phyloP scores from a whole-genome alignment of 2,113 vertebrate species.

The Circaetus cinerascens region DNA sequence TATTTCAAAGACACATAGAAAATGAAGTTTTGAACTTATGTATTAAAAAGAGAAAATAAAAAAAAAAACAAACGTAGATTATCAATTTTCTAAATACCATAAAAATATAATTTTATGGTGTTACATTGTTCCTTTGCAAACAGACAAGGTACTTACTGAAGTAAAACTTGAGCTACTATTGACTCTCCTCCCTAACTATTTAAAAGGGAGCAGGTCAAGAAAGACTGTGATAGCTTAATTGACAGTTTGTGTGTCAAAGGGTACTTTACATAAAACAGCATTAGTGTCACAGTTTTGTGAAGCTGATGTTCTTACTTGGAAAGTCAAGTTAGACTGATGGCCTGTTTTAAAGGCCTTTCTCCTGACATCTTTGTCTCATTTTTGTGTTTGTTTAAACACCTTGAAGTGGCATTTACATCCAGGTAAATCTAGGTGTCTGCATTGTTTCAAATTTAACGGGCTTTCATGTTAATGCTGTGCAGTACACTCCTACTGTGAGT shows the following conservation, averaged over 20 bases:
- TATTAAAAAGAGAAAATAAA: slow-evolving; percentile 30
- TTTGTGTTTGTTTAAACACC: slow-evolving; percentile 67
- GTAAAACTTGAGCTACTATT: slow-evolving; percentile 69
- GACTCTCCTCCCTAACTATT: slow-evolving; percentile 44
- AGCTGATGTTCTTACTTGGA: slow-evolving; percentile 78
- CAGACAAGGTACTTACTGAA: slow-evolving; percentile 64
- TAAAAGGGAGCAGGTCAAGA: slow-evolving; percentile 56
- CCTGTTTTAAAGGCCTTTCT: slow-evolving; percentile 83
- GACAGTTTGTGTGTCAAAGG: slow-evolving; percentile 75
- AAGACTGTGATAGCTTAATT: slow-evolving; percentile 74
- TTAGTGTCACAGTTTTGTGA: slow-evolving; percentile 78
- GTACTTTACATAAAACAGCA: slow-evolving; percentile 74
- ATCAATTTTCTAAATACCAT: slow-evolving; percentile 48
- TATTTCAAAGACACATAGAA: slow-evolving; percentile 35
- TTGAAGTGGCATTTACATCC: slow-evolving; percentile 61
- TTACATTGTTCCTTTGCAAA: slow-evolving; percentile 63
- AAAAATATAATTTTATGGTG: slow-evolving; percentile 50
- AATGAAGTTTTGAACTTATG: slow-evolving; percentile 22
- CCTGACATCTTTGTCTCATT: slow-evolving; percentile 55
- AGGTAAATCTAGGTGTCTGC: slow-evolving; percentile 60
- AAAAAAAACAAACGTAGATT: background rate
- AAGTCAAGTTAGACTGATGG: slow-evolving; percentile 74
- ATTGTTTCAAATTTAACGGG: slow-evolving; percentile 46
- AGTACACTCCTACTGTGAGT: slow-evolving; percentile 68
- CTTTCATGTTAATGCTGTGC: slow-evolving; percentile 66